A percentile compares a stretch with the other conserved stretches of the same genome.
Conservation (phyloP, 2,797 vertebrate species). For the Siniperca obscura region DNA sequence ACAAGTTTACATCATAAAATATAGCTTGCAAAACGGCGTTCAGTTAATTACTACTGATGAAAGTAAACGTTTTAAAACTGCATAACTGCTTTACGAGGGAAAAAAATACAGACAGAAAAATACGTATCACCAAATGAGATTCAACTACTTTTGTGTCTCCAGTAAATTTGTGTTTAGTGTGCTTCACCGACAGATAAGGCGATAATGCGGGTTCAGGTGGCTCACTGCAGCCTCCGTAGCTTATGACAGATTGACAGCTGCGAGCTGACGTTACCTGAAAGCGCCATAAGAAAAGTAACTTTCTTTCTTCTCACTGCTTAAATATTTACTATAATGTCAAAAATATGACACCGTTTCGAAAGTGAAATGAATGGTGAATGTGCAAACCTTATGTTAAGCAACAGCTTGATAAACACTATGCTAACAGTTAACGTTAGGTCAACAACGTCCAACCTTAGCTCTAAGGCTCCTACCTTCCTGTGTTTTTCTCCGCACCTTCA, state of each 20-base stretch:
- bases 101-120: background rate
- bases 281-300: too few relatives aligned
- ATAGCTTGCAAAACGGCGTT: too few relatives aligned
- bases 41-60: too few relatives aligned
- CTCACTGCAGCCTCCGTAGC: conserved; percentile 19
- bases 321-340: accelerated
- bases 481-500: conserved; percentile 78
- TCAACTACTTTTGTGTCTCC: background rate
- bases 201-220: accelerated
- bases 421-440: conserved; percentile 11
- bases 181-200: background rate
- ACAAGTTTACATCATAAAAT: too few relatives aligned
- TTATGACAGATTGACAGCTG: background rate
- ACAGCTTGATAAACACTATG: background rate
- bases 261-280: conserved; percentile 15
- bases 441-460: accelerated
- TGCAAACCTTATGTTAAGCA: background rate
- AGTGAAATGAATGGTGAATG: background rate
- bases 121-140: background rate
- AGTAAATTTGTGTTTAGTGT: background rate
- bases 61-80: too few relatives aligned
- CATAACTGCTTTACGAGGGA: too few relatives aligned
- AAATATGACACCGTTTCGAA: accelerated
- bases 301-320: background rate
- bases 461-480: conserved; percentile 74